Evolutionary conservation across 2,113 vertebrate species (phyloP).

Genomic region (Pteronura brasiliensis): DNA sequence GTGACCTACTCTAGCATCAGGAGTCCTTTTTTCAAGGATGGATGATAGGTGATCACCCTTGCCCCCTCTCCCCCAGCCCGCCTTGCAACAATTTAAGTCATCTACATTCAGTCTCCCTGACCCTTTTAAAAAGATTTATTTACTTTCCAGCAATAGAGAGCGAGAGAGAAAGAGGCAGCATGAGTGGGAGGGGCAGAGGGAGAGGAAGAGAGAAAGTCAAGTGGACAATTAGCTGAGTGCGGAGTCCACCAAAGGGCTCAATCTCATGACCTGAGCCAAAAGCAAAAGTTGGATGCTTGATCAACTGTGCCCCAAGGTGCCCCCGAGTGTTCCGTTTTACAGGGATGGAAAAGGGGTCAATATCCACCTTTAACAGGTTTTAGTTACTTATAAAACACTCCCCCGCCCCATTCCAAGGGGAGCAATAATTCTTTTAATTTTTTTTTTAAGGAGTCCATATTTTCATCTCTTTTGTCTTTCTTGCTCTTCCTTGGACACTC

Average conservation of each 20-base stretch:
- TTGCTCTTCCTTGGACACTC: background rate
- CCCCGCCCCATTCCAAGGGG: background rate
- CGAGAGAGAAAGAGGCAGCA: background rate
- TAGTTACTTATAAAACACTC: background rate
- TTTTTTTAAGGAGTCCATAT: background rate
- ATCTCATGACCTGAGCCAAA: background rate
- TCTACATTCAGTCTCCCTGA: background rate
- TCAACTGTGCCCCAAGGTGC: background rate
- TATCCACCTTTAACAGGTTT: background rate
- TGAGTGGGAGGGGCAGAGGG: background rate
- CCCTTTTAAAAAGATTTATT: background rate
- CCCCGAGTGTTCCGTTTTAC: background rate
- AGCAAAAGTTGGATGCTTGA: background rate
- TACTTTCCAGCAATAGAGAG: background rate
- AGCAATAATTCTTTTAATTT: background rate
- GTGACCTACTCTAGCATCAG: background rate
- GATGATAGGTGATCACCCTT: background rate
- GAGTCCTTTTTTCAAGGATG: background rate
- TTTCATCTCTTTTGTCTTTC: background rate
- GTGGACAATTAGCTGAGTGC: background rate
- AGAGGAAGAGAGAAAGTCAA: background rate
- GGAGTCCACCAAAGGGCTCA: background rate
- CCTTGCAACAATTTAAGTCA: background rate
- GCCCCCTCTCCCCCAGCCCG: background rate
- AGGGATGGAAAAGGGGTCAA: background rate